Evolutionary conservation across 2,888 invertebrate species (phyloP).

Genomic region (Octodonta nipae): DNA sequence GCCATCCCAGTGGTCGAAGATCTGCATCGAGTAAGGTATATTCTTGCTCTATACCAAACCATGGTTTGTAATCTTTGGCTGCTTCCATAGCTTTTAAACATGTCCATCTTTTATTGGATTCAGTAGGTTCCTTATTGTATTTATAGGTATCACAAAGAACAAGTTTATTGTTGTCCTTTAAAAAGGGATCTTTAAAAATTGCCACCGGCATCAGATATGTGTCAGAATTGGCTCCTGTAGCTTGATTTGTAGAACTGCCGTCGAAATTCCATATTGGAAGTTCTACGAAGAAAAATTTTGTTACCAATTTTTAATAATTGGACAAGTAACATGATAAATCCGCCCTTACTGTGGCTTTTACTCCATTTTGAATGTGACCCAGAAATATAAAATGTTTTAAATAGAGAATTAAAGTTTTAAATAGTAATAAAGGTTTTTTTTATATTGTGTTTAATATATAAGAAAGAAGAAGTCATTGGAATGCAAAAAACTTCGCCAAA

Average conservation of each 20-base stretch:
- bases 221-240: slow-evolving; percentile 77
- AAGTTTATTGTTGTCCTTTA: slow-evolving; percentile 74
- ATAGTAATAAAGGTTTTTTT: too few species aligned
- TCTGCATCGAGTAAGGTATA: slow-evolving; percentile 79
- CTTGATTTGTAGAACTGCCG: slow-evolving; percentile 83
- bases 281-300: too few species aligned
- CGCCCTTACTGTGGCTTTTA: too few species aligned
- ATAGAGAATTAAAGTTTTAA: too few species aligned
- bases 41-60: slow-evolving; percentile 90
- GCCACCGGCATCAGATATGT: slow-evolving; percentile 82
- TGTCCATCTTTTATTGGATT: slow-evolving; percentile 57
- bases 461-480: too few species aligned
- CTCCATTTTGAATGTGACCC: too few species aligned
- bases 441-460: too few species aligned
- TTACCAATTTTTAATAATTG: too few species aligned
- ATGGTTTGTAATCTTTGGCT: slow-evolving; percentile 59
- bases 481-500: too few species aligned
- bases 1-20: slow-evolving; percentile 81
- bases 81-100: slow-evolving; percentile 63
- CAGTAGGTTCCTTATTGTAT: slow-evolving; percentile 70
- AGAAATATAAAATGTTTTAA: too few species aligned
- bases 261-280: slow-evolving; percentile 87
- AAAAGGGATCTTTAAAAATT: slow-evolving; percentile 85
- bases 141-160: slow-evolving; percentile 82
- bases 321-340: too few species aligned